These are phyloP conservation scores for Drosophila albomicans DNA, from an alignment of 1,140 invertebrate genomes.

Conservation along the genomic window DNA sequence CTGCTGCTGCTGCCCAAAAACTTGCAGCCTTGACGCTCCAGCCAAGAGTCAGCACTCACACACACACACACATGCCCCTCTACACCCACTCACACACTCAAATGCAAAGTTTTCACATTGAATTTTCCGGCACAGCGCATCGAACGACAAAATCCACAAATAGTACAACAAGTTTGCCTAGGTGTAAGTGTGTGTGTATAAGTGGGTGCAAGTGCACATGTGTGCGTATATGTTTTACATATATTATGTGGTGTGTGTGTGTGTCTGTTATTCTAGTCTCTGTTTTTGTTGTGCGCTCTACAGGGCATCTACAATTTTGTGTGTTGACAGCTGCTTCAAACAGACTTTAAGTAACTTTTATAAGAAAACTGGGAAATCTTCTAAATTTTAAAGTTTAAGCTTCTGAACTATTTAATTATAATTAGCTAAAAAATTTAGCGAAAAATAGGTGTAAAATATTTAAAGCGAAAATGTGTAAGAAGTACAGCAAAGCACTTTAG, in stretches of 20 bases:
- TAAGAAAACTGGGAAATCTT: neutral
- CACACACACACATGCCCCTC: neutral
- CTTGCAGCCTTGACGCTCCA: conserved; percentile 65
- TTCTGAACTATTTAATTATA: too few relatives aligned
- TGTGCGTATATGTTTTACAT: neutral
- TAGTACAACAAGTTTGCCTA: conserved; percentile 17
- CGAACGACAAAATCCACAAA: conserved; percentile 58
- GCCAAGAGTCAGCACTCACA: conserved; percentile 46
- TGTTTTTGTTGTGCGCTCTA: conserved; percentile 1
- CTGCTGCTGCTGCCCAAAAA: conserved; percentile 49
- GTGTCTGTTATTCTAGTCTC: conserved; percentile 11
- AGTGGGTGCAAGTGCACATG: neutral
- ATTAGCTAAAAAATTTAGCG: too few relatives aligned
- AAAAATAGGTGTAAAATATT: too few relatives aligned
- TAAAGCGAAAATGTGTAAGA: too few relatives aligned
- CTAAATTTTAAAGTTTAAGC: neutral
- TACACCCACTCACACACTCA: conserved; percentile 12
- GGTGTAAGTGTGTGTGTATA: conserved; percentile 20
- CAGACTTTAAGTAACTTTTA: conserved; percentile 5
- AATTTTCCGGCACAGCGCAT: conserved; percentile 73
- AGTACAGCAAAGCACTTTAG: too few relatives aligned
- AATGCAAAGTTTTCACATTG: conserved; percentile 80
- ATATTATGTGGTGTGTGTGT: neutral
- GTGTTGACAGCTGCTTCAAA: neutral
- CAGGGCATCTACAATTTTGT: conserved; percentile 15